Evolutionary conservation across 1,140 invertebrate genomes (phyloP).

Genomic region (Ostrea denselamellosa): DNA sequence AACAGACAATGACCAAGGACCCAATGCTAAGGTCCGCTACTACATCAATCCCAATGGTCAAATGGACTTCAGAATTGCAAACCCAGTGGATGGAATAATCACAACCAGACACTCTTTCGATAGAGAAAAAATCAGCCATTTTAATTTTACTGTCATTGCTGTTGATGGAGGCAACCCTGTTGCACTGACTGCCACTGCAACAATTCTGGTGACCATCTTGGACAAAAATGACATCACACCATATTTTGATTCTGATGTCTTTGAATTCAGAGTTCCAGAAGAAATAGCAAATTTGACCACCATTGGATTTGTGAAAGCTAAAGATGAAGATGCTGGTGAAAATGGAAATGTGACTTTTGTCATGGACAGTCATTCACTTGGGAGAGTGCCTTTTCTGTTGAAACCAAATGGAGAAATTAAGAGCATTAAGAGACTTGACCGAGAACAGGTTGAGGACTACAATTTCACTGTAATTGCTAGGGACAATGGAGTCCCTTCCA

Average conservation of each 20-base stretch:
- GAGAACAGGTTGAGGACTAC: slow-evolving; percentile 60
- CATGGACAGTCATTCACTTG: slow-evolving; percentile 79
- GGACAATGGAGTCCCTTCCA: slow-evolving; percentile 61
- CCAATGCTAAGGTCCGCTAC: slow-evolving; percentile 65
- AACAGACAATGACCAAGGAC: slow-evolving; percentile 67
- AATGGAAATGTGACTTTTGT: slow-evolving; percentile 66
- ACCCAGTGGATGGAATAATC: slow-evolving; percentile 62
- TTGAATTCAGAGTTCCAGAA: slow-evolving; percentile 96
- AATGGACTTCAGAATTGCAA: slow-evolving; percentile 59
- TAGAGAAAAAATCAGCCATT: slow-evolving; percentile 58
- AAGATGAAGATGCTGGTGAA: slow-evolving; percentile 57
- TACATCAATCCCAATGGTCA: slow-evolving; percentile 48
- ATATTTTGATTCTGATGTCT: slow-evolving; percentile 89
- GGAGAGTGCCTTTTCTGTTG: slow-evolving; percentile 76
- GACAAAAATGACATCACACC: slow-evolving; percentile 97
- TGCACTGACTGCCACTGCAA: slow-evolving; percentile 85
- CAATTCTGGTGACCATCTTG: slow-evolving; percentile 62
- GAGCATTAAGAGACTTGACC: slow-evolving; percentile 54
- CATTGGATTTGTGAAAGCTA: slow-evolving; percentile 59
- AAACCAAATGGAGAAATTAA: slow-evolving; percentile 37
- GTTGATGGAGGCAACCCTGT: slow-evolving; percentile 71
- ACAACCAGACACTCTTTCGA: slow-evolving; percentile 60
- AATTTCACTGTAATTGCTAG: slow-evolving; percentile 66
- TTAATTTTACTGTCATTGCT: slow-evolving; percentile 57
- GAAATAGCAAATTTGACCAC: slow-evolving; percentile 88